These are phyloP conservation scores for Teleiodes luculella DNA, from an alignment of 2,888 invertebrate species.

Conservation along the genomic window DNA sequence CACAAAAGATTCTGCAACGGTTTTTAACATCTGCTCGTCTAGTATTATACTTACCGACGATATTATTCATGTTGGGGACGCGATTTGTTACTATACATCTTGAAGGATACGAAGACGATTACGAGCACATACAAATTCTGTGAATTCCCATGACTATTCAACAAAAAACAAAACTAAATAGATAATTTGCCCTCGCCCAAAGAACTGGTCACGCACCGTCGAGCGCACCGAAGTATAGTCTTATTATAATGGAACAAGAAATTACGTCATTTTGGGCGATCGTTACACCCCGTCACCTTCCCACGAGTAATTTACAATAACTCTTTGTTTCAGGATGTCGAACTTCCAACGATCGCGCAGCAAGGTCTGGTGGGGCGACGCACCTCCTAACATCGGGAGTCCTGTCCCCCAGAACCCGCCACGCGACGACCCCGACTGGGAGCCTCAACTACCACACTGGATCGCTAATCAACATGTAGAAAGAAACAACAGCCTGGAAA, in stretches of 20 bases:
- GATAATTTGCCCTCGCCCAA: constrained; percentile 51
- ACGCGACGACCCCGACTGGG: constrained; percentile 65
- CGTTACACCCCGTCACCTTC: constrained; percentile 58
- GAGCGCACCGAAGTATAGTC: constrained; percentile 45
- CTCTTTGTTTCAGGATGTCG: constrained; percentile 76
- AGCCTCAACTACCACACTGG: constrained; percentile 74
- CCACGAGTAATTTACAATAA: constrained; percentile 57
- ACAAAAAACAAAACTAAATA: constrained; percentile 47
- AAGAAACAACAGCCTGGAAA: constrained; percentile 59
- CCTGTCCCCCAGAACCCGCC: constrained; percentile 62
- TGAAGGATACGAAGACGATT: background rate
- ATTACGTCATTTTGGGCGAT: constrained; percentile 65
- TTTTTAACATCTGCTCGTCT: constrained; percentile 69
- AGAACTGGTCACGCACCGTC: constrained; percentile 55
- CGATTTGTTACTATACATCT: background rate
- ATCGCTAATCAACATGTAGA: constrained; percentile 69
- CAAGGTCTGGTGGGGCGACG: constrained; percentile 83
- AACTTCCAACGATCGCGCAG: constrained; percentile 83
- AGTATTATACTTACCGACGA: constrained; percentile 29
- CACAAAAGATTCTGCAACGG: constrained; percentile 73
- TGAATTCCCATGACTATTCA: constrained; percentile 54
- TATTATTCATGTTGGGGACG: constrained; percentile 38
- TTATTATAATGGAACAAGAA: constrained; percentile 61
- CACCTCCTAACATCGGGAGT: constrained; percentile 63
- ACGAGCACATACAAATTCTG: constrained; percentile 17